phyloP scores from a whole-genome alignment of 2,797 vertebrate species.

The Sarcophilus harrisii region DNA sequence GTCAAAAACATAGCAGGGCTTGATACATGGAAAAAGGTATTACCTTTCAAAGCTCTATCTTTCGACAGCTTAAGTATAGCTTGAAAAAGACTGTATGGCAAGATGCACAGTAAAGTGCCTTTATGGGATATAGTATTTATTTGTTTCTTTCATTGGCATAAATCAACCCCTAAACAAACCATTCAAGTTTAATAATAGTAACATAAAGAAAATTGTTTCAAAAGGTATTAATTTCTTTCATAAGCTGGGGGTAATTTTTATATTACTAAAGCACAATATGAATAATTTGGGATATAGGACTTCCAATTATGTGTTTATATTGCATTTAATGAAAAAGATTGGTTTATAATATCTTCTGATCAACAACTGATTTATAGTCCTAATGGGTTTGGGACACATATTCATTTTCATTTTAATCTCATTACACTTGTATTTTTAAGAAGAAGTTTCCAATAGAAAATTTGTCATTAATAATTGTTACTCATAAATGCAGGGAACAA shows the following conservation, averaged over 20 bases:
- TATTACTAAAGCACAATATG: background rate
- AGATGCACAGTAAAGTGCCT: background rate
- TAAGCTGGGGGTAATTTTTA: background rate
- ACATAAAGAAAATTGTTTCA: background rate
- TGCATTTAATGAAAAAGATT: background rate
- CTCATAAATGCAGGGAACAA: too few species aligned
- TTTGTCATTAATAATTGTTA: background rate
- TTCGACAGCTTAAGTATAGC: constrained; percentile 26
- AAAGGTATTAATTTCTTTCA: constrained; percentile 25
- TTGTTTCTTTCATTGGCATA: background rate
- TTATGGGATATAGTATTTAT: background rate
- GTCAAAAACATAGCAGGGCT: constrained; percentile 49
- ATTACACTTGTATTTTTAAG: constrained; percentile 15
- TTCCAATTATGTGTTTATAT: background rate
- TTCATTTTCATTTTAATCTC: background rate
- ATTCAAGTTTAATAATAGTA: background rate
- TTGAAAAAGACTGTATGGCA: constrained; percentile 27
- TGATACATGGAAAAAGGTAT: constrained; percentile 30
- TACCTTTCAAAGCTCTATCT: constrained; percentile 26
- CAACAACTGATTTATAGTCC: background rate
- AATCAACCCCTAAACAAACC: background rate
- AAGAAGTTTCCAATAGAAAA: constrained; percentile 22
- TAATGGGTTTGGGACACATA: background rate
- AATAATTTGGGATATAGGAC: background rate
- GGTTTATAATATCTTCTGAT: background rate